Percentiles rank a stretch among this genome's conserved stretches.
Conservation (phyloP, 2,797 vertebrate genomes). For the Danio choprae region DNA sequence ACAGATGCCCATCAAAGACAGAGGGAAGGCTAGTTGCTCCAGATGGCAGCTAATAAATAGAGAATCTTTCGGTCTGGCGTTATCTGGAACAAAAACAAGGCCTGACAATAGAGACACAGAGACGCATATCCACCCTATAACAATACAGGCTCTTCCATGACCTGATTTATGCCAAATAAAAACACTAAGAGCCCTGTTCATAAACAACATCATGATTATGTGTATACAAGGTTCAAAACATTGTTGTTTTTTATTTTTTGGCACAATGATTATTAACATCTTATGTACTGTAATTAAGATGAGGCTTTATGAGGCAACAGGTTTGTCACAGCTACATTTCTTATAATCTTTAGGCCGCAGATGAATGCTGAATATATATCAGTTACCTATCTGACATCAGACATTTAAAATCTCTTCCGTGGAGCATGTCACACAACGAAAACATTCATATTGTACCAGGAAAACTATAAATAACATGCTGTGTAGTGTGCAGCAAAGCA, state of each 20-base stretch:
- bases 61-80: constrained; percentile 29
- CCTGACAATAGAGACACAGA: constrained; percentile 27
- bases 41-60: constrained; percentile 44
- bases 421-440: not conserved
- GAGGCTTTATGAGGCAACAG: not conserved
- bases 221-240: not conserved
- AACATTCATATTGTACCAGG: not conserved
- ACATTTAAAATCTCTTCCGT: not conserved
- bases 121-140: constrained; percentile 1
- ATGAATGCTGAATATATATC: not conserved
- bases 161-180: constrained; percentile 2
- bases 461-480: not conserved
- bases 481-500: not conserved
- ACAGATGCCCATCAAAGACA: constrained; percentile 50
- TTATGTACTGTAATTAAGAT: not conserved
- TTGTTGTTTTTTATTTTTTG: no score
- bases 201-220: not conserved
- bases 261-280: not conserved
- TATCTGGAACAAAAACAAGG: constrained; percentile 45
- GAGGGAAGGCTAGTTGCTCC: constrained; percentile 32
- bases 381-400: not conserved
- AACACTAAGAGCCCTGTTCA: not conserved
- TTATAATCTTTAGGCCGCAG: not conserved
- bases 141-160: not conserved
- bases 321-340: not conserved